Percentiles rank a stretch among this genome's conserved stretches.
These are phyloP conservation scores for Lithosia quadra DNA, from an alignment of 2,888 invertebrate genomes.

Conservation along the genomic window DNA sequence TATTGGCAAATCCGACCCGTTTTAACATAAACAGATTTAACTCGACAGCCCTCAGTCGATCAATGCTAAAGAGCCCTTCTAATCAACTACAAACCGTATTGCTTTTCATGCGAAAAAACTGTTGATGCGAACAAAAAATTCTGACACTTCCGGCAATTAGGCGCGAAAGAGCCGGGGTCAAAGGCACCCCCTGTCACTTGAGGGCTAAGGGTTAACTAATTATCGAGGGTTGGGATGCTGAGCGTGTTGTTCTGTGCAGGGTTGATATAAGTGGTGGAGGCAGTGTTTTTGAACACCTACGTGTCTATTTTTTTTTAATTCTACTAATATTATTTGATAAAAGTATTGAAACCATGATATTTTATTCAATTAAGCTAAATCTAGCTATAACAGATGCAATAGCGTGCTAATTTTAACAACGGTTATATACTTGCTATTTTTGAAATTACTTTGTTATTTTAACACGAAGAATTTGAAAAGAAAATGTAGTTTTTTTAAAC, in stretches of 20 bases:
- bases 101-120: slow-evolving; percentile 49
- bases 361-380: too few species aligned
- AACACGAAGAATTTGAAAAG: too few species aligned
- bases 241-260: slow-evolving; percentile 6
- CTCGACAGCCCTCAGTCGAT: too few species aligned
- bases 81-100: slow-evolving; percentile 29
- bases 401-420: neutral
- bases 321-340: neutral
- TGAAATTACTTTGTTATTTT: too few species aligned
- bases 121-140: slow-evolving; percentile 50
- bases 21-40: too few species aligned
- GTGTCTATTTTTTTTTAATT: neutral
- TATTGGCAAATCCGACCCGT: too few species aligned
- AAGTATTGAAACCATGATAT: too few species aligned
- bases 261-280: neutral
- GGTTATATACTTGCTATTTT: too few species aligned
- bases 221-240: slow-evolving; percentile 27
- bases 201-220: slow-evolving; percentile 65
- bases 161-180: slow-evolving; percentile 32
- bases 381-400: neutral
- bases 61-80: neutral
- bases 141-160: slow-evolving; percentile 55
- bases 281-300: neutral
- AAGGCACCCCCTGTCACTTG: slow-evolving; percentile 38
- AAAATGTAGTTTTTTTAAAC: too few species aligned